Percentiles rank a stretch among this genome's conserved stretches.
Evolutionary conservation across 2,113 vertebrate species (phyloP).

Genomic region (Lophura nycthemera): DNA sequence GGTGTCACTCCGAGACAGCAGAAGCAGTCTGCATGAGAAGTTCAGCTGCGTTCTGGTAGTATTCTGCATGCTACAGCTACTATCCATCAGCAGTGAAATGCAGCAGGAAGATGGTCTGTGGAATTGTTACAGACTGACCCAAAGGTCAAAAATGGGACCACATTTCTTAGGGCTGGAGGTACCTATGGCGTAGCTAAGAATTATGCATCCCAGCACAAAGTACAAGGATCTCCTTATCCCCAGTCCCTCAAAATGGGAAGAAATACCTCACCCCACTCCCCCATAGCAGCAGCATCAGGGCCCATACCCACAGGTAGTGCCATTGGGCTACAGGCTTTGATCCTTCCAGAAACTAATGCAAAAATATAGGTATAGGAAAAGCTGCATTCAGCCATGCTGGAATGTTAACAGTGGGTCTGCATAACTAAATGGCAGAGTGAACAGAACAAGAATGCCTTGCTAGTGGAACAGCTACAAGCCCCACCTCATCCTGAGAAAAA

Average conservation of each 20-base stretch:
- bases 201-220: background rate
- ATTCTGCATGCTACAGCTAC: background rate
- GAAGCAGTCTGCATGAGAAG: background rate
- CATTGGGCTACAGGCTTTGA: background rate
- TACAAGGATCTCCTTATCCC: background rate
- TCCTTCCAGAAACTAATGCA: background rate
- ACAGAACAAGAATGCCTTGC: background rate
- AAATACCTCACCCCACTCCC: background rate
- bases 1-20: background rate
- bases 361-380: background rate
- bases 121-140: background rate
- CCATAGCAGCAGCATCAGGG: background rate
- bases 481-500: background rate
- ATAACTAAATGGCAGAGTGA: fast-evolving
- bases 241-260: background rate
- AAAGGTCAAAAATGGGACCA: fast-evolving
- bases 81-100: background rate
- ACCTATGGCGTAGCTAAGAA: background rate
- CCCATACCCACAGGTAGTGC: fast-evolving
- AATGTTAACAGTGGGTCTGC: background rate
- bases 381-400: background rate
- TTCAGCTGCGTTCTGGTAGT: background rate
- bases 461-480: background rate
- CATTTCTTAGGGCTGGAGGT: background rate
- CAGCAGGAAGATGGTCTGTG: background rate